Conservation (phyloP, 2,797 vertebrate genomes). For the Vespertilio murinus region DNA sequence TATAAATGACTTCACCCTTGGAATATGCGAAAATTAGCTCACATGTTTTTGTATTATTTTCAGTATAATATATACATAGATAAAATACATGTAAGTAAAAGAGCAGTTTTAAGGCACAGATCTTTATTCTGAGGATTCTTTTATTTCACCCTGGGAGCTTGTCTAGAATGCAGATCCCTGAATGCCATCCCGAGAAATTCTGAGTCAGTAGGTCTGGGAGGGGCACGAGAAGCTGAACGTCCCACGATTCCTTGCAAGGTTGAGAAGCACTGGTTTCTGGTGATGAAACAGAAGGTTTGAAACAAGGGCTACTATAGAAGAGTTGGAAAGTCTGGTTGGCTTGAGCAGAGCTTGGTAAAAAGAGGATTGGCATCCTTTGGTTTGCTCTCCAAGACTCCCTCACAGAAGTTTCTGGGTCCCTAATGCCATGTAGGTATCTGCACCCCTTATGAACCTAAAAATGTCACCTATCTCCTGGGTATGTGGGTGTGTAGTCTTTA, state of each 20-base stretch:
- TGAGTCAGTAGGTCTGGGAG: not conserved
- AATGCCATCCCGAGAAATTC: not conserved
- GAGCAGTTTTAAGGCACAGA: not conserved
- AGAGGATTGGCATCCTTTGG: not conserved
- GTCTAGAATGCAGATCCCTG: not conserved
- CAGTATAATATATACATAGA: no score
- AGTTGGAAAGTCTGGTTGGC: not conserved
- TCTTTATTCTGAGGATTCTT: not conserved
- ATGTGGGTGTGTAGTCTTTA: not conserved
- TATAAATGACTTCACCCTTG: not conserved
- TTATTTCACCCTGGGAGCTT: not conserved
- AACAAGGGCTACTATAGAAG: rapidly evolving
- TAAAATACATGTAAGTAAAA: not conserved
- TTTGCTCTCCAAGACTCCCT: not conserved
- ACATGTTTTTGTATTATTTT: not conserved
- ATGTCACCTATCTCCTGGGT: not conserved
- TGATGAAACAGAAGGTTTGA: not conserved
- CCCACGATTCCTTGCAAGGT: not conserved
- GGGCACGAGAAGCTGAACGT: not conserved
- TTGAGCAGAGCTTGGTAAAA: not conserved
- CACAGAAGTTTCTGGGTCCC: not conserved
- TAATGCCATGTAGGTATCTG: not conserved
- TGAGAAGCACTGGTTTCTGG: not conserved
- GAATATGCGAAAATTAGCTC: not conserved
- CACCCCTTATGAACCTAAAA: not conserved